These are phyloP conservation scores for Halcyon senegalensis DNA, from an alignment of 2,113 vertebrate genomes.

Conservation along the genomic window DNA sequence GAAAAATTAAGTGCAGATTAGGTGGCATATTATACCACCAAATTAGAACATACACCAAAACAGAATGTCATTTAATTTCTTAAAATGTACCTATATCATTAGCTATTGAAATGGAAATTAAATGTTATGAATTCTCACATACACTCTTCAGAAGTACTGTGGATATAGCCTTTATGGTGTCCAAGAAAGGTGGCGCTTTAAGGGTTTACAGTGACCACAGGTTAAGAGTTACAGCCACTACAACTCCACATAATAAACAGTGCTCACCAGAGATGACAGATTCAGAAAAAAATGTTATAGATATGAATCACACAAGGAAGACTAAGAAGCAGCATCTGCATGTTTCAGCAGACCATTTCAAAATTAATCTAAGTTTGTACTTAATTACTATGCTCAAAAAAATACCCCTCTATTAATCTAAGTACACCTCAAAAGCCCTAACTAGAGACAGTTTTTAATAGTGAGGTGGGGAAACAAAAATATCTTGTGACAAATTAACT, in stretches of 20 bases:
- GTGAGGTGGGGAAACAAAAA: not conserved
- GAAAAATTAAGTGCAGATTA: not conserved
- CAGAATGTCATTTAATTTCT: not conserved
- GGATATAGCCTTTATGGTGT: accelerated
- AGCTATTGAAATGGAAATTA: not conserved
- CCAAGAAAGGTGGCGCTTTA: not conserved
- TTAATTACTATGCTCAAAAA: not conserved
- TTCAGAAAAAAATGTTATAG: not conserved
- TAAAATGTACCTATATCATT: not conserved
- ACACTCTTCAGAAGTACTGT: not conserved
- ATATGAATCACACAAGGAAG: not conserved
- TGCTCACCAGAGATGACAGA: not conserved
- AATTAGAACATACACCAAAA: not conserved
- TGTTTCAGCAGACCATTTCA: not conserved
- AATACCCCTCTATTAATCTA: not conserved
- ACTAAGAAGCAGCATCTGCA: not conserved
- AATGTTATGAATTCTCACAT: not conserved
- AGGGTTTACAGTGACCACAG: not conserved
- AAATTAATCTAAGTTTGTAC: not conserved
- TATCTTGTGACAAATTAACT: not conserved
- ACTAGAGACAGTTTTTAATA: not conserved
- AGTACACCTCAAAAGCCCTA: not conserved
- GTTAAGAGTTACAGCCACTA: not conserved
- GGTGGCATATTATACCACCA: not conserved
- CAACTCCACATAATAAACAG: not conserved